phyloP scores from a whole-genome alignment of 1,140 invertebrate genomes.

The Drosophila ogumai region DNA sequence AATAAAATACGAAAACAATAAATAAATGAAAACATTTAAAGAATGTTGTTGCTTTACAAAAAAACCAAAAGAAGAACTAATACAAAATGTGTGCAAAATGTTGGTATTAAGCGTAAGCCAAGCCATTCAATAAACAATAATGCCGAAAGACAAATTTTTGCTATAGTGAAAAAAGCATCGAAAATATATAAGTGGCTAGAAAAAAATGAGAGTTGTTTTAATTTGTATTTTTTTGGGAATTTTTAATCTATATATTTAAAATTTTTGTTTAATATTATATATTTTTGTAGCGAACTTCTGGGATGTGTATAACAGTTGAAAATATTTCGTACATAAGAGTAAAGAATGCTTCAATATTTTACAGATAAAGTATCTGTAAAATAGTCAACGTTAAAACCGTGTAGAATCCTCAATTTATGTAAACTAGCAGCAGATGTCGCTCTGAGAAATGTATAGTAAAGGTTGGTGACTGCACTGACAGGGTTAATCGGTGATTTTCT shows the following conservation, averaged over 20 bases:
- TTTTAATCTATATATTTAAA: neutral
- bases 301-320: slow-evolving; percentile 5
- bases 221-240: neutral
- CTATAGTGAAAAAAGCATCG: slow-evolving; percentile 52
- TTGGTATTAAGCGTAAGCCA: slow-evolving; percentile 43
- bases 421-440: neutral
- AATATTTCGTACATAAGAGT: neutral
- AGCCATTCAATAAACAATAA: slow-evolving; percentile 49
- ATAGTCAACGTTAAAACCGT: neutral
- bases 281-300: neutral
- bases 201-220: slow-evolving; percentile 14
- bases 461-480: neutral
- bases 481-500: neutral
- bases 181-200: slow-evolving; percentile 62
- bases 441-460: neutral
- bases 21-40: slow-evolving; percentile 48
- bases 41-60: slow-evolving; percentile 62
- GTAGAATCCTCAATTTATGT: neutral
- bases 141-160: slow-evolving; percentile 55
- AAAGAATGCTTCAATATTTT: neutral
- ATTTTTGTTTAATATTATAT: neutral
- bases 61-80: slow-evolving; percentile 16
- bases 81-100: slow-evolving; percentile 41
- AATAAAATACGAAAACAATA: slow-evolving; percentile 41
- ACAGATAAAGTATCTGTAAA: neutral